Conservation (phyloP, 2,797 vertebrate genomes). For the Enteromius treurensis region DNA sequence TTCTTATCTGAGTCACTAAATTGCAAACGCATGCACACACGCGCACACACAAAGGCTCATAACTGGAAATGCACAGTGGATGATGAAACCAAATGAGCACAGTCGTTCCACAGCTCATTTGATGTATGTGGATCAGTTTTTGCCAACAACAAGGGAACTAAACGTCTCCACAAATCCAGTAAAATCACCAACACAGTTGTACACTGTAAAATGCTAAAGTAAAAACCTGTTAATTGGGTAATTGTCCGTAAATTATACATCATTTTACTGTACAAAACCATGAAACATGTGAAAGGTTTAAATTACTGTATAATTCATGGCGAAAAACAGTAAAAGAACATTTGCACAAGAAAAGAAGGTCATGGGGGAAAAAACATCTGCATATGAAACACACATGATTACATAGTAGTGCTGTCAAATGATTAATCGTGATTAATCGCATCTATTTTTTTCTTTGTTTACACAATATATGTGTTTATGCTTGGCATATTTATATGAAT, state of each 20-base stretch:
- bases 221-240: neutral
- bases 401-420: neutral
- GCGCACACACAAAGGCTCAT: neutral
- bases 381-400: neutral
- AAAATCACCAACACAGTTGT: neutral
- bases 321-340: neutral
- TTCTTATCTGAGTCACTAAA: conserved; percentile 3
- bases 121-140: neutral
- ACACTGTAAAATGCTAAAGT: neutral
- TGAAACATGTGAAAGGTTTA: neutral
- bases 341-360: too few relatives aligned
- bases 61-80: conserved; percentile 20
- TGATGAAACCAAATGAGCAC: neutral
- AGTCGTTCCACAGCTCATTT: neutral
- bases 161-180: neutral
- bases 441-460: too few relatives aligned
- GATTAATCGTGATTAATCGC: too few relatives aligned
- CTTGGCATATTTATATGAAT: too few relatives aligned
- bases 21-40: conserved; percentile 1
- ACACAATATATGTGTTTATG: too few relatives aligned
- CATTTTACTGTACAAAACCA: neutral
- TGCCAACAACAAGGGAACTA: neutral
- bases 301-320: neutral
- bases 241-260: neutral
- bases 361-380: too few relatives aligned